Percentiles rank a stretch among this genome's conserved stretches.
These are phyloP conservation scores for Paralvinella palmiformis DNA, from an alignment of 1,140 invertebrate genomes.

Conservation along the genomic window DNA sequence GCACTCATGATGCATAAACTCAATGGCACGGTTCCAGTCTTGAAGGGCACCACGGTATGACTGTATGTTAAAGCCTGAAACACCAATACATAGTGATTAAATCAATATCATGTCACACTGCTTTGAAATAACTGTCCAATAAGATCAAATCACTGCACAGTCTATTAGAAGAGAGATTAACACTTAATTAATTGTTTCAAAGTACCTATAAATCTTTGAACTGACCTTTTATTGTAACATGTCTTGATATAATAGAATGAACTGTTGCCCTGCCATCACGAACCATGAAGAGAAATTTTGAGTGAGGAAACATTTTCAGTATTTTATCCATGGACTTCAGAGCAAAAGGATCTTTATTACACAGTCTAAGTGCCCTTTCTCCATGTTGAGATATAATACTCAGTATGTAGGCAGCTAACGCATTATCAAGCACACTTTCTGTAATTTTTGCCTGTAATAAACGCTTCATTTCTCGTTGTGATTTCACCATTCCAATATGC, in stretches of 20 bases:
- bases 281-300: conserved; percentile 97
- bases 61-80: conserved; percentile 92
- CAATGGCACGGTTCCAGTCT: conserved; percentile 92
- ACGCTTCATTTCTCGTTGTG: conserved; percentile 55
- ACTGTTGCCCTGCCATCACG: conserved; percentile 95
- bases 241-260: conserved; percentile 96
- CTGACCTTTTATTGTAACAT: conserved; percentile 95
- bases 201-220: no score
- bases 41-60: conserved; percentile 88
- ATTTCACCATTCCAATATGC: conserved; percentile 40
- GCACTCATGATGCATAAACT: conserved; percentile 89
- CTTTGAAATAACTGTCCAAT: no score
- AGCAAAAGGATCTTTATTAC: conserved; percentile 99
- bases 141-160: no score
- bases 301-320: conserved; percentile 68
- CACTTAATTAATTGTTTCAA: no score
- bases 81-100: no score
- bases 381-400: conserved; percentile 70
- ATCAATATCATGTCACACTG: no score
- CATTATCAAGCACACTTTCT: conserved; percentile 85
- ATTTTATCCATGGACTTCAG: conserved; percentile 63
- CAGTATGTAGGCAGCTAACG: conserved; percentile 91
- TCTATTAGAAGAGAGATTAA: no score
- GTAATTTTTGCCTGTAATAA: conserved; percentile 90
- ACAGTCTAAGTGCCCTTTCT: conserved; percentile 79